Percentiles rank a stretch among this genome's conserved stretches.
Evolutionary conservation across 2,797 vertebrate genomes (phyloP).

Genomic region (Falco novaeseelandiae): DNA sequence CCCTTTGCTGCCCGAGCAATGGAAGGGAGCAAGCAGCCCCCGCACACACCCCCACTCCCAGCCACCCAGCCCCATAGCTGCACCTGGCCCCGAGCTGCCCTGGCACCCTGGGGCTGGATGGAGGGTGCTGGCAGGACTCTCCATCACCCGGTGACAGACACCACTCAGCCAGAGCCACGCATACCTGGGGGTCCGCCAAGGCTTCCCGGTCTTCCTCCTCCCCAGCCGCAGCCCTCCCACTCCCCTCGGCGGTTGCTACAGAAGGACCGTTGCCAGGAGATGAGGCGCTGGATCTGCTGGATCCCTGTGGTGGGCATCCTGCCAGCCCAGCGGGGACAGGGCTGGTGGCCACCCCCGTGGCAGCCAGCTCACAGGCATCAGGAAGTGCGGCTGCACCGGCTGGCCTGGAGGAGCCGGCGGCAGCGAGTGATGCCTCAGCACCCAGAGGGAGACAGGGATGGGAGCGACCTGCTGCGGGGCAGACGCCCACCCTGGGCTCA

Average conservation of each 20-base stretch:
- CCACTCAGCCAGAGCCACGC: not conserved
- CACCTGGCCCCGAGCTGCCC: not conserved
- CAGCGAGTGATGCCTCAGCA: not conserved
- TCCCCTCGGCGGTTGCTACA: slow-evolving; percentile 23
- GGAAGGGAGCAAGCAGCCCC: not conserved
- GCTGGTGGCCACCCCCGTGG: not conserved
- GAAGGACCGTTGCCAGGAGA: slow-evolving; percentile 50
- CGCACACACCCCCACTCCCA: accelerated
- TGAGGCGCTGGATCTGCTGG: not conserved
- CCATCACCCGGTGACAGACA: not conserved
- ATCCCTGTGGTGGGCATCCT: not conserved
- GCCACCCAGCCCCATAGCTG: not conserved
- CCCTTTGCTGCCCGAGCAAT: not conserved
- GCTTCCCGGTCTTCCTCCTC: not conserved
- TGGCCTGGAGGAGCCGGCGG: too few species aligned
- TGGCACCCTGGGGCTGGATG: accelerated
- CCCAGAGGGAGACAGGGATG: not conserved
- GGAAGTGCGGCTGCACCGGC: not conserved
- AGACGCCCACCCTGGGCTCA: not conserved
- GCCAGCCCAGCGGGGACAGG: not conserved
- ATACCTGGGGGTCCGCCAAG: not conserved
- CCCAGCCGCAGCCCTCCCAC: not conserved
- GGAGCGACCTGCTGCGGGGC: not conserved
- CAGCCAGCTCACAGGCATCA: not conserved
- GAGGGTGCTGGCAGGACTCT: not conserved